Percentiles rank a stretch among this genome's conserved stretches.
Evolutionary conservation across 2,797 vertebrate genomes (phyloP).

Genomic region (Diglossa cyanea): DNA sequence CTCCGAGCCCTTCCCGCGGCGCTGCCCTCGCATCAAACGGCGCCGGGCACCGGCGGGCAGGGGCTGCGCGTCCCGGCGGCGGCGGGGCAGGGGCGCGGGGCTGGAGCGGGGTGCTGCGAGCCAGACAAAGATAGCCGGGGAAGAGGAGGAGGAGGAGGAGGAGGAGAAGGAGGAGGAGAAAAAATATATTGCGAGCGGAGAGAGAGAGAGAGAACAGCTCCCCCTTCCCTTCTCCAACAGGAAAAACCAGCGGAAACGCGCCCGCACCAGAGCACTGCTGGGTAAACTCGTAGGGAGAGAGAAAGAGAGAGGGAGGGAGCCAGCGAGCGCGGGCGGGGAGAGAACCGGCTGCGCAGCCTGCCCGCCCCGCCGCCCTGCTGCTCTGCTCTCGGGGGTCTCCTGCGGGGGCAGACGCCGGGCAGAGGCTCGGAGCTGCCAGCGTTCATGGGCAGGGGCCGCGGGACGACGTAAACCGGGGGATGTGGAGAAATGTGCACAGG

Average conservation of each 20-base stretch:
- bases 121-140: conserved; percentile 71
- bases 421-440: neutral
- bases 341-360: too few relatives aligned
- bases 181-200: neutral
- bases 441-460: neutral
- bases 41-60: neutral
- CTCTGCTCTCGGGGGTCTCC: neutral
- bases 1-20: neutral
- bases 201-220: conserved; percentile 60
- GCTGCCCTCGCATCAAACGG: conserved; percentile 22
- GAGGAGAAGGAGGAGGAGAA: conserved; percentile 14
- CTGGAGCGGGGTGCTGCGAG: conserved; percentile 22
- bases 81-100: conserved; percentile 3
- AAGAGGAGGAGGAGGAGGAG: conserved; percentile 2
- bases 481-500: neutral
- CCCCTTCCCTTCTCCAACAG: conserved; percentile 63
- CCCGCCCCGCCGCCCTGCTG: neutral
- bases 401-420: rapidly evolving
- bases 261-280: conserved; percentile 60
- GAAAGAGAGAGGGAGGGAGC: neutral
- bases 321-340: neutral
- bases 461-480: neutral
- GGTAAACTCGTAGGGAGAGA: conserved; percentile 45
- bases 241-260: conserved; percentile 76
- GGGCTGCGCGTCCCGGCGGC: neutral